A percentile compares a stretch with the other conserved stretches of the same genome.
Conservation (phyloP, 2,888 invertebrate species). For the Leptodirus hochenwartii region DNA sequence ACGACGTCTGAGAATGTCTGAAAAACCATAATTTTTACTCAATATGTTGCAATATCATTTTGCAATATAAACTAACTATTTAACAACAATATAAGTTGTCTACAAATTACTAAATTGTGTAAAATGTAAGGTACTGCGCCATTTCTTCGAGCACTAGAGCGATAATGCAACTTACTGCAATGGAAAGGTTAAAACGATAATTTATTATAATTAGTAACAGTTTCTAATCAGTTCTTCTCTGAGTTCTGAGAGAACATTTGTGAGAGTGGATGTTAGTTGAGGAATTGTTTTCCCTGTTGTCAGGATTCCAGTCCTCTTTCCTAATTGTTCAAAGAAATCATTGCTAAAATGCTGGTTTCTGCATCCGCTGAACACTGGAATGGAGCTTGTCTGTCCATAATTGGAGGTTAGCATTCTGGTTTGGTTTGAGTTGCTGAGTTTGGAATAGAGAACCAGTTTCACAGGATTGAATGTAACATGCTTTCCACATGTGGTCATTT, state of each 20-base stretch:
- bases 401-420: slow-evolving; percentile 1
- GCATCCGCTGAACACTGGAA: not conserved
- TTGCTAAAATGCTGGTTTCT: not conserved
- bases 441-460: slow-evolving; percentile 3
- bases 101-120: no score
- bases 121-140: no score
- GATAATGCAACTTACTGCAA: no score
- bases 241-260: not conserved
- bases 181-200: no score
- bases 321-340: not conserved
- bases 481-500: slow-evolving; percentile 2
- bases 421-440: slow-evolving; percentile 7
- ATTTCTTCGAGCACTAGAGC: no score
- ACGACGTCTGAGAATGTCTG: no score
- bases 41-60: no score
- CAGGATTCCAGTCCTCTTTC: not conserved
- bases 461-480: not conserved
- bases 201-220: no score
- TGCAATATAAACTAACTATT: no score
- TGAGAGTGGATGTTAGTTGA: not conserved
- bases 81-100: no score
- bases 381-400: slow-evolving; percentile 3
- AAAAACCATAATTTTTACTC: no score
- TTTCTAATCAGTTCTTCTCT: no score
- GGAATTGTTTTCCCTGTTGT: slow-evolving; percentile 1